Conservation (phyloP, 2,888 invertebrate species). For the Sarcophaga rosellei region DNA sequence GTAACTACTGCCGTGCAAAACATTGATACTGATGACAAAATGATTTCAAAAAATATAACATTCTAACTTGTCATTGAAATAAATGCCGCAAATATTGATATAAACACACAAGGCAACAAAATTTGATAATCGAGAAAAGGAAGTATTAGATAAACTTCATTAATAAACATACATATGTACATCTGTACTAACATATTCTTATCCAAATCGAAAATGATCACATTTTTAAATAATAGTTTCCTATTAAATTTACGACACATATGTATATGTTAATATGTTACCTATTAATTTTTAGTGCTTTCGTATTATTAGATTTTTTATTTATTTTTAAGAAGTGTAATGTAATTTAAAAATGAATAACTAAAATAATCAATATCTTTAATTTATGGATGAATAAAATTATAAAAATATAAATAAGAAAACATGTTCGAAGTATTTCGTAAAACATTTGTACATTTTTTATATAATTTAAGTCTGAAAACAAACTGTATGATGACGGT, state of each 20-base stretch:
- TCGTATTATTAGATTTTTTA: slow-evolving; percentile 40
- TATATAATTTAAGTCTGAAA: slow-evolving; percentile 17
- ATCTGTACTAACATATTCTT: not conserved
- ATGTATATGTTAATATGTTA: slow-evolving; percentile 42
- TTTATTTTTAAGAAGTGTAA: slow-evolving; percentile 23
- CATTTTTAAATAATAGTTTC: slow-evolving; percentile 21
- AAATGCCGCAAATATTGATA: not conserved
- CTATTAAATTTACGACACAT: slow-evolving; percentile 49
- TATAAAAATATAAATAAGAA: not conserved
- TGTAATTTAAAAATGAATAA: slow-evolving; percentile 9
- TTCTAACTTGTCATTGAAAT: not conserved
- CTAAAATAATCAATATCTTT: not conserved
- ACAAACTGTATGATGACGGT: slow-evolving; percentile 18
- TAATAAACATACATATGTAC: not conserved
- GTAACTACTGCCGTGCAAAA: no score
- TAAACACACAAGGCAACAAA: not conserved
- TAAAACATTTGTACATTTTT: slow-evolving; percentile 47
- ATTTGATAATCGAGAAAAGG: not conserved
- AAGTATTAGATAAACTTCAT: not conserved
- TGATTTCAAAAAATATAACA: no score
- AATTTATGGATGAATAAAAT: slow-evolving; percentile 8
- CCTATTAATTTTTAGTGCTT: slow-evolving; percentile 58
- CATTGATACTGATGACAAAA: no score
- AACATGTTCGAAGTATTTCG: not conserved
- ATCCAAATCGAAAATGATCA: not conserved